Evolutionary conservation across 2,888 invertebrate genomes (phyloP).

Genomic region (Lutraria lutraria): DNA sequence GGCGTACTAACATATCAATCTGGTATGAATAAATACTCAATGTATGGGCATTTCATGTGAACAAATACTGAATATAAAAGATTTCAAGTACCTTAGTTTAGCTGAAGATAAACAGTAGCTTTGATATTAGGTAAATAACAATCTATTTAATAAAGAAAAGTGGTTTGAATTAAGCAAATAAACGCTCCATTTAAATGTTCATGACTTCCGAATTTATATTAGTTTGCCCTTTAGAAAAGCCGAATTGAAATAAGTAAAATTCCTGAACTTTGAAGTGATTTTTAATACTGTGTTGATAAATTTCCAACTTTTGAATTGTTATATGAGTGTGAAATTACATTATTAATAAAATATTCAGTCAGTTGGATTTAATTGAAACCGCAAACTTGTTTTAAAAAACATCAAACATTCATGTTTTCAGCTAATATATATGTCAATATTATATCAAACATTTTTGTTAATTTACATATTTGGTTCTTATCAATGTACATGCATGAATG

Average conservation of each 20-base stretch:
- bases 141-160: conserved; percentile 15
- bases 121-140: background rate
- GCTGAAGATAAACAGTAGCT: background rate
- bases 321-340: background rate
- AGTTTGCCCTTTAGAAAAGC: conserved; percentile 6
- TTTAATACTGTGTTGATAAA: background rate
- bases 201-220: background rate
- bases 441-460: too few species aligned
- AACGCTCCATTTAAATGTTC: background rate
- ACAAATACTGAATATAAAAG: background rate
- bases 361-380: too few species aligned
- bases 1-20: background rate
- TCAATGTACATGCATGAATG: too few species aligned
- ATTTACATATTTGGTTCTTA: too few species aligned
- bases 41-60: background rate
- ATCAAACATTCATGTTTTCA: too few species aligned
- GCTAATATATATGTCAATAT: too few species aligned
- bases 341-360: too few species aligned
- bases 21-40: background rate
- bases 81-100: background rate
- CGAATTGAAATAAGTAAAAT: background rate
- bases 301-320: background rate
- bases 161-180: conserved; percentile 17
- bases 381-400: too few species aligned
- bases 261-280: background rate